Percentiles rank a stretch among this genome's conserved stretches.
These are phyloP conservation scores for Gracilinanus agilis DNA, from an alignment of 2,113 vertebrate genomes.

Conservation along the genomic window DNA sequence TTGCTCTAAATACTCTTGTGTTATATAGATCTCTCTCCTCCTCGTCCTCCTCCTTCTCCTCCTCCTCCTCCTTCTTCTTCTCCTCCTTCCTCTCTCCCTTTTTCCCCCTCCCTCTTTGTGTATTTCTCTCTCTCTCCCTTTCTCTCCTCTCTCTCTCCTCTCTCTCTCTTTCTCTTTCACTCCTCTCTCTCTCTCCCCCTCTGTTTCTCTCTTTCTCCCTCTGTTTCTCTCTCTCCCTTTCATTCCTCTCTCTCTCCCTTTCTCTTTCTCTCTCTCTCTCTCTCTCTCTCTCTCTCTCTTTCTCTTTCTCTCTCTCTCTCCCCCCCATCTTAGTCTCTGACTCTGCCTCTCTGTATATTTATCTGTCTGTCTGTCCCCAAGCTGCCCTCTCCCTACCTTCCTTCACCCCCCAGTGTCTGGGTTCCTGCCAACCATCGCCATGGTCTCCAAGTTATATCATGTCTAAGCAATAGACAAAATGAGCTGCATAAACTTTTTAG, in stretches of 20 bases:
- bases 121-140: accelerated
- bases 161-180: no score
- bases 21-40: neutral
- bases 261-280: no score
- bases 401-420: neutral
- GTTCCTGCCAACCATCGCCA: neutral
- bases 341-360: neutral
- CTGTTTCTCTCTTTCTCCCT: no score
- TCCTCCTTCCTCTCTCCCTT: neutral
- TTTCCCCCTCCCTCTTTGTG: neutral
- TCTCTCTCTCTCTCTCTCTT: no score
- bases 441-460: neutral
- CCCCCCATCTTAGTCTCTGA: no score
- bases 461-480: conserved; percentile 24
- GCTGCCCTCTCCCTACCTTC: accelerated
- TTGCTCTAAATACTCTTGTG: neutral
- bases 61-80: no score
- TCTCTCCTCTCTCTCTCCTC: no score
- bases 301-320: no score
- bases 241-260: no score
- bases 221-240: no score
- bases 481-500: conserved; percentile 1
- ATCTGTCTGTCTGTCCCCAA: neutral
- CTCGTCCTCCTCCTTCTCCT: no score
- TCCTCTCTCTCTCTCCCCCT: no score